Evolutionary conservation across 2,797 vertebrate genomes (phyloP), one percentile per base, ranked within the genome.

Genomic region (Manis pentadactyla): DNA sequence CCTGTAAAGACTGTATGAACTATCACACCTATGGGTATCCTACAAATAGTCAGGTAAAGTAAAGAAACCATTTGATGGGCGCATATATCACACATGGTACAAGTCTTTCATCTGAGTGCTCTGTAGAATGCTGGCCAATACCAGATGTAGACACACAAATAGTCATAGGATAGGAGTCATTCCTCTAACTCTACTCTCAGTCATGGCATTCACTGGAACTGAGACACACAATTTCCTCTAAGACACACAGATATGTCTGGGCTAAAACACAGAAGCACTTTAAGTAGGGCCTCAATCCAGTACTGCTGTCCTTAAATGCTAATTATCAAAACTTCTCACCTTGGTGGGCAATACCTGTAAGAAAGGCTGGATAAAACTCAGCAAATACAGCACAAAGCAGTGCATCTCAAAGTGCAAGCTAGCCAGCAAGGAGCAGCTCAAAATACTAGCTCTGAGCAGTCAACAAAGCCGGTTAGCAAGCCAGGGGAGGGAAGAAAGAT

Each of bases 91-190:
- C 1, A 42, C 23, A 27, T 4, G 9, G 2, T 59, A 9, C 2
- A 37, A 7, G 1, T 42, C 23, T 57, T 75, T 69, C 3, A n/a
- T 29, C 3, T n/a, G 17, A 34, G 5, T 9, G 18, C 3, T 78
- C 9, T 57, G 3, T 27, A 23, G 29, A 91, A 23, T 68, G 25
- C 1, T 31, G 7, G 4, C 11, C 12, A 42, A 23, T 3, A 53
- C 2, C 4, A 73, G 19, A 1, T 0, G 27, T 31, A 31, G n/a
- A 71, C 12, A 53, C 4, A 55, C 21, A 68, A 11, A 2, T 2
- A 42, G 49, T 2, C 39, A 51, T 0, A 42, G 66, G 29, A 8
- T 55, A 51, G 39, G 37, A 49, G 17, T 15, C 1, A 1, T 25
- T 74, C 6, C 12, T 19, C 77, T 64, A 23, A 69, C 34, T 23